Percentiles rank a stretch among this genome's conserved stretches.
Evolutionary conservation across 2,888 invertebrate genomes (phyloP).

Genomic region (Tethea ocularis): DNA sequence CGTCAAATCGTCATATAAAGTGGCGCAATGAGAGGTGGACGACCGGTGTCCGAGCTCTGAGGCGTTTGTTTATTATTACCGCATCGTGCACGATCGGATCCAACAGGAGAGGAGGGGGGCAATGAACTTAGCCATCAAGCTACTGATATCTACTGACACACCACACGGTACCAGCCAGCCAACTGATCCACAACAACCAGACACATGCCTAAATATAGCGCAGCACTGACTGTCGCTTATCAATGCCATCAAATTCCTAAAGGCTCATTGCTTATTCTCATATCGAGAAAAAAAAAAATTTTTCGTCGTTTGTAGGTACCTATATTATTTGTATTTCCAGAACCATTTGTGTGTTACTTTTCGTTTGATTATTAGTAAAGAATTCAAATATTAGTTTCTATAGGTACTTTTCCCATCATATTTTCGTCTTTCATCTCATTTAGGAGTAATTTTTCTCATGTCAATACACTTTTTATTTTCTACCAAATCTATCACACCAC

Average conservation of each 20-base stretch:
- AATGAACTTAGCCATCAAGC: slow-evolving; percentile 13
- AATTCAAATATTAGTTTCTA: too few relatives aligned
- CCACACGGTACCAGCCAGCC: neutral
- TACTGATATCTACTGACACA: slow-evolving; percentile 6
- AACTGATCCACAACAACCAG: neutral
- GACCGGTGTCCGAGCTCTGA: slow-evolving; percentile 22
- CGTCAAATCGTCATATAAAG: neutral
- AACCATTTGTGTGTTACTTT: neutral
- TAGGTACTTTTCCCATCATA: too few relatives aligned
- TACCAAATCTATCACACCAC: too few relatives aligned
- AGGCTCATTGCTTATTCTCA: neutral
- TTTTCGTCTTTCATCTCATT: too few relatives aligned
- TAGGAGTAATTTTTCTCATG: too few relatives aligned
- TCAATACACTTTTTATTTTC: too few relatives aligned
- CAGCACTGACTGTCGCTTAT: neutral
- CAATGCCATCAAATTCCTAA: neutral
- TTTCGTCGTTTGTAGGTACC: neutral
- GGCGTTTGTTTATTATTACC: slow-evolving; percentile 24
- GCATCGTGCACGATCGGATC: slow-evolving; percentile 10
- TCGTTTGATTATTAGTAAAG: too few relatives aligned
- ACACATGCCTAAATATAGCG: slow-evolving; percentile 1
- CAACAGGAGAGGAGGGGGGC: slow-evolving; percentile 6
- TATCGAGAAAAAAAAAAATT: neutral
- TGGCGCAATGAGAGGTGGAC: slow-evolving; percentile 19
- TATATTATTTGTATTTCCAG: neutral